Conservation (phyloP, 2,888 invertebrate species). For the Chalcis sispes region DNA sequence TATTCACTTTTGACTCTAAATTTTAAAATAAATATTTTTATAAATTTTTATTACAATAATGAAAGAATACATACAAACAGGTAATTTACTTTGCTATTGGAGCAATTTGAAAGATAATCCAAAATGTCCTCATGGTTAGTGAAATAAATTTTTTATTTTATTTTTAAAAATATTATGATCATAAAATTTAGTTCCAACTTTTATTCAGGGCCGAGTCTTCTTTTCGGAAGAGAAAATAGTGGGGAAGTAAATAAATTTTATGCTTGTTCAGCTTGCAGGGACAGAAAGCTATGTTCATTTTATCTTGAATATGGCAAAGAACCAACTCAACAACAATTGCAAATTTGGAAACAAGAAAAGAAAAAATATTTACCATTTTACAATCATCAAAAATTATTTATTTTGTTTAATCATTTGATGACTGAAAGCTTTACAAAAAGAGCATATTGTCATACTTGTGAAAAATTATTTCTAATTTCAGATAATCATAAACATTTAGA, state of each 20-base stretch:
- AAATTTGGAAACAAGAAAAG: slow-evolving; percentile 78
- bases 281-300: slow-evolving; percentile 86
- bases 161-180: slow-evolving; percentile 25
- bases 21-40: too few relatives aligned
- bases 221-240: slow-evolving; percentile 79
- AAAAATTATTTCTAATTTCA: slow-evolving; percentile 76
- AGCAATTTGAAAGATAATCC: slow-evolving; percentile 81
- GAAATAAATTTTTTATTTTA: slow-evolving; percentile 25
- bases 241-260: slow-evolving; percentile 81
- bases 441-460: slow-evolving; percentile 83
- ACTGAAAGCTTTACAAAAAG: slow-evolving; percentile 66
- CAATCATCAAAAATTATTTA: slow-evolving; percentile 78
- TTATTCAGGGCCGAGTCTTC: slow-evolving; percentile 80
- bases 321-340: slow-evolving; percentile 70
- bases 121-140: slow-evolving; percentile 83
- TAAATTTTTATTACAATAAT: slow-evolving; percentile 14
- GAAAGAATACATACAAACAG: slow-evolving; percentile 33
- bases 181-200: slow-evolving; percentile 8
- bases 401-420: slow-evolving; percentile 78
- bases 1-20: too few relatives aligned
- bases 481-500: slow-evolving; percentile 77
- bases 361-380: slow-evolving; percentile 76
- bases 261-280: slow-evolving; percentile 90
- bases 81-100: slow-evolving; percentile 69
- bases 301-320: slow-evolving; percentile 80